Percentiles rank a stretch among this genome's conserved stretches.
Conservation (phyloP, 2,888 invertebrate species). For the Monochamus alternatus region DNA sequence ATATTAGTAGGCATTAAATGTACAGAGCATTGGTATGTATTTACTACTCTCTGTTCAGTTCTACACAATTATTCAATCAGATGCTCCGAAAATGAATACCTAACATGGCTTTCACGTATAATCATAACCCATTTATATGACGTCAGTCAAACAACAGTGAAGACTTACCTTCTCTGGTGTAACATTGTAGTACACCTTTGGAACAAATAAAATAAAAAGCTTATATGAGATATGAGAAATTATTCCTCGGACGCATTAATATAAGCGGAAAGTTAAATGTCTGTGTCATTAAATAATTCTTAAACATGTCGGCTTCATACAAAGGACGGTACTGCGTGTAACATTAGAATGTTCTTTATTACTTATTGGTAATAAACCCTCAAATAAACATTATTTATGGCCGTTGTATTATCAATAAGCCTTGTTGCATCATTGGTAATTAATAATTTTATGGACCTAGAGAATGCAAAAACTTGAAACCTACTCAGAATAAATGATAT, state of each 20-base stretch:
- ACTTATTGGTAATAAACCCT: slow-evolving; percentile 29
- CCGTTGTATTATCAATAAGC: slow-evolving; percentile 22
- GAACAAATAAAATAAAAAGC: no score
- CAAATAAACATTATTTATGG: slow-evolving; percentile 27
- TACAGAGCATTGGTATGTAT: no score
- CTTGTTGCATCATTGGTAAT: slow-evolving; percentile 24
- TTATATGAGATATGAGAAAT: neutral
- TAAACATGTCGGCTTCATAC: slow-evolving; percentile 23
- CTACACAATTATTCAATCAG: no score
- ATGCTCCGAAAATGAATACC: no score
- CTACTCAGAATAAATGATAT: neutral
- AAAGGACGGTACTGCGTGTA: slow-evolving; percentile 19
- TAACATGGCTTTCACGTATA: no score
- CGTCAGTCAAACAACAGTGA: no score
- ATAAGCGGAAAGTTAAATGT: neutral
- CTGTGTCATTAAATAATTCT: slow-evolving; percentile 6
- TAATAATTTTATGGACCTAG: slow-evolving; percentile 29
- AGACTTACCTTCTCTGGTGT: no score
- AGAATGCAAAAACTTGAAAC: slow-evolving; percentile 24
- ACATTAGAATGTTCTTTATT: slow-evolving; percentile 26
- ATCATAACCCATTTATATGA: no score
- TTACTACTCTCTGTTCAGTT: no score
- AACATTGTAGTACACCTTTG: no score
- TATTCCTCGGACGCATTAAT: slow-evolving; percentile 1
- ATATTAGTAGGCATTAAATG: no score